Conservation (phyloP, 2,113 vertebrate genomes). For the Aphelocoma coerulescens region DNA sequence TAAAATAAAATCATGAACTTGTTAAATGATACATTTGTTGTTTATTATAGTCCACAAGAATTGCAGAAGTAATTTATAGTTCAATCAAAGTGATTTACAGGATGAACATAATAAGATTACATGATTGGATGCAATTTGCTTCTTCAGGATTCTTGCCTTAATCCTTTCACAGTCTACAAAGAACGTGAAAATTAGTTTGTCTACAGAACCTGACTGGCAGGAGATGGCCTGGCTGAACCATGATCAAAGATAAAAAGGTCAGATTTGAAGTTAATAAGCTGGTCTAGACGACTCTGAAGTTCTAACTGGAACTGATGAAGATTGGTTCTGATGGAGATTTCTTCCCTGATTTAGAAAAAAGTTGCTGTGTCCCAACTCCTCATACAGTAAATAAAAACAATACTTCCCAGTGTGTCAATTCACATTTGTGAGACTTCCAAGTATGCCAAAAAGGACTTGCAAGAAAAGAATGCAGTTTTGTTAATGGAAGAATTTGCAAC, state of each 20-base stretch:
- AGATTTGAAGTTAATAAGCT: not conserved
- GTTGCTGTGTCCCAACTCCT: not conserved
- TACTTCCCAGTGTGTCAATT: not conserved
- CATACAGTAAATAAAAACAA: not conserved
- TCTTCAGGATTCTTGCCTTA: not conserved
- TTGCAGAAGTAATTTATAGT: not conserved
- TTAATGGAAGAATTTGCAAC: slow-evolving; percentile 12
- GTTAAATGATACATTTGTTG: not conserved
- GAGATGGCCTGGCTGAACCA: not conserved
- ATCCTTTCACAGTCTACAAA: not conserved
- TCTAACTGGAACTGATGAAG: not conserved
- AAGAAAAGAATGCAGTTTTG: not conserved
- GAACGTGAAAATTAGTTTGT: not conserved
- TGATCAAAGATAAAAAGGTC: not conserved
- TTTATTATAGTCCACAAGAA: not conserved
- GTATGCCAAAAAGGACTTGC: not conserved
- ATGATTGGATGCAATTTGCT: not conserved
- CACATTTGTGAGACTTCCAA: not conserved
- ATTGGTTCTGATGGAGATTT: not conserved
- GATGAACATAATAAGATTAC: not conserved
- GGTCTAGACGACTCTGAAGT: not conserved
- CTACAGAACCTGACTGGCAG: not conserved
- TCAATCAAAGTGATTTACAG: not conserved
- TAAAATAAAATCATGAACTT: not conserved
- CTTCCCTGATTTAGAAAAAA: not conserved